Base-by-base conservation (phyloP, 1,140 invertebrate genomes). In the Drosophila guanche region DNA sequence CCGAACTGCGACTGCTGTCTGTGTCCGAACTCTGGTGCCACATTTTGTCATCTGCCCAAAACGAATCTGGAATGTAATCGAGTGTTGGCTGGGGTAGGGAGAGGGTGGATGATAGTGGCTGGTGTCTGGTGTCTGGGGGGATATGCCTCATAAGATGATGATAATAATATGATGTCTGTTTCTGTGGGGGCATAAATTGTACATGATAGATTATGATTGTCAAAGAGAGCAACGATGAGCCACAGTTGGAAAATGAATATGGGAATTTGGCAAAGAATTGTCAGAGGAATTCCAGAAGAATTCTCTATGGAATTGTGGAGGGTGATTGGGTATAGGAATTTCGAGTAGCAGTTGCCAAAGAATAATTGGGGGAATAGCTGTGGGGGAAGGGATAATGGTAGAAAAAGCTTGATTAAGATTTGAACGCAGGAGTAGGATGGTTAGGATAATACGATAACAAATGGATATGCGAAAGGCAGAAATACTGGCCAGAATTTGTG, bases 31-130 rank as follows among this genome's bases (percentile, higher is more conserved):
- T 79, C 58, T 63, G 53, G 54, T 67, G 71, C 70, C 66, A 77
- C 83, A 75, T 88, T 86, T 69, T 86, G 83, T 86, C 81, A 88
- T 88, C 79, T 86, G 75, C 83, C 69, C 33, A 37, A 37, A 37
- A 37, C 33, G 33, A 37, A 69, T 65, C 69, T 86, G 78, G 66
- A 88, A 79, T 88, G 83, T 86, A 86, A 88, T 88, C 83, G 78
- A 83, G 79, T 83, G 22, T 70, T 48, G 56, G 45, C 42, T 37
- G 23, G 47, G 46, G 63, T 20, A 20, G 37, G 47, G 29, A 40
- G 8, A 20, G 16, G 16, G 16, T 20, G 47, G 27, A 22, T 41
- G 27, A 22, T 41, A 10, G 42, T 14, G 53, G 53, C 22, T n/a
- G 33, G n/a, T 27, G 22, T n/a, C 16, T 40, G 46, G 12, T 51